Evolutionary conservation across 2,888 invertebrate genomes (phyloP), one percentile per base, ranked within the genome.

Genomic region (Priapulus caudatus): DNA sequence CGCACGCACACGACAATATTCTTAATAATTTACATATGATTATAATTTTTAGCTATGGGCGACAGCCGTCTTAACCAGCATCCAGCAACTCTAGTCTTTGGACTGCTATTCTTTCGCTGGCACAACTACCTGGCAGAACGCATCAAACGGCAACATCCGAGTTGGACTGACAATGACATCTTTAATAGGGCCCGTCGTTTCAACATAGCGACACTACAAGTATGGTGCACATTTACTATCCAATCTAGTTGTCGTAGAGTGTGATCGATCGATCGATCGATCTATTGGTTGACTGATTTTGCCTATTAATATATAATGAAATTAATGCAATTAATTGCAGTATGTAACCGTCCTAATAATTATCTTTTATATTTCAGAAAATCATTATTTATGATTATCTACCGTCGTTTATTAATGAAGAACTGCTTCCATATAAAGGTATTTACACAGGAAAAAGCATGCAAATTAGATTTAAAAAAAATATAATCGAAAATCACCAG

Each of bases 11-110:
- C n/a, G n/a, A n/a, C n/a, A n/a, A n/a, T n/a, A n/a, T n/a, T n/a
- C n/a, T n/a, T n/a, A n/a, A n/a, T n/a, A n/a, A n/a, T n/a, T n/a
- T n/a, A n/a, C n/a, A n/a, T n/a, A n/a, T n/a, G n/a, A n/a, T n/a
- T n/a, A n/a, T n/a, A n/a, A n/a, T n/a, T 58, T 63, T 33, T 67
- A 95, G 95, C 93, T 61, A 74, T 97, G 52, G 97, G 97, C 16
- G 95, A 97, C 72, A 88, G 93, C 1, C 79, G 95, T 57, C 88
- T 89, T 2, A 97, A 97, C 71, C 97, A 98, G 72, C 95, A 97
- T 71, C 97, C 97, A 1, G 93, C 92, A 0, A 75, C 97, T 64
- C 78, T 97, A 49, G 84, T 92, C 0, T 84, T 98, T 61, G 90
- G 91, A 2, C 84, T 98, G 51, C 74, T 98, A 18, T 86, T 97